These are phyloP conservation scores for Salvelinus namaycush DNA, from an alignment of 2,113 vertebrate genomes.

Conservation along the genomic window DNA sequence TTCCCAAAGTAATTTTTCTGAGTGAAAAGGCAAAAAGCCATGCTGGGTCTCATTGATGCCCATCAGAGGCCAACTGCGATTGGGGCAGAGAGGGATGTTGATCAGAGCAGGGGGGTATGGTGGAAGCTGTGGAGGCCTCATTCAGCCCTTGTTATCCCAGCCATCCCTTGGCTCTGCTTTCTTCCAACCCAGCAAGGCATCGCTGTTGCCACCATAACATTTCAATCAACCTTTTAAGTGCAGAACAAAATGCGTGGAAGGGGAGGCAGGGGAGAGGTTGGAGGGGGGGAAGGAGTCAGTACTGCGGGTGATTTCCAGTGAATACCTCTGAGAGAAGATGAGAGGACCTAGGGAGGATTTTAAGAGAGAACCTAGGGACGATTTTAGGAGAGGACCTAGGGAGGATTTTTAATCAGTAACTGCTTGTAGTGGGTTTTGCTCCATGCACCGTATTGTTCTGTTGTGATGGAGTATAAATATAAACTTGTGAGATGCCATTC, in stretches of 20 bases:
- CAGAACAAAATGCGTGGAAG: constrained; percentile 64
- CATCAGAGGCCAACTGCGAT: constrained; percentile 62
- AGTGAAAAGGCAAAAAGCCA: constrained; percentile 63
- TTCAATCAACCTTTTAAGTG: constrained; percentile 83
- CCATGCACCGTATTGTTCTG: too few species aligned
- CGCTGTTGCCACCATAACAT: constrained; percentile 80
- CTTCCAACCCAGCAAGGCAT: constrained; percentile 79
- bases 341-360: background rate
- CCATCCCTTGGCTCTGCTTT: constrained; percentile 72
- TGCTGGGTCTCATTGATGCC: constrained; percentile 61
- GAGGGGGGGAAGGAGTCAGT: constrained; percentile 50
- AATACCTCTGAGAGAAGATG: constrained; percentile 61
- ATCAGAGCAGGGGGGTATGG: background rate
- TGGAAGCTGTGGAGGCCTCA: constrained; percentile 52
- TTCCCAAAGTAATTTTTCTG: constrained; percentile 63
- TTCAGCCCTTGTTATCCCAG: constrained; percentile 66
- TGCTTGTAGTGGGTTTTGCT: too few species aligned
- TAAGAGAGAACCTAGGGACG: too few species aligned
- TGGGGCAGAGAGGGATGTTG: constrained; percentile 31
- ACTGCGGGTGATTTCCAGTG: constrained; percentile 74
- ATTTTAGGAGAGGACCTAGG: too few species aligned
- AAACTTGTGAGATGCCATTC: too few species aligned
- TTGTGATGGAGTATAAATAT: too few species aligned
- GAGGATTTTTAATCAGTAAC: too few species aligned
- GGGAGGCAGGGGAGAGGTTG: constrained; percentile 13